A percentile compares a stretch with the other conserved stretches of the same genome.
Evolutionary conservation across 2,113 vertebrate species (phyloP).

Genomic region (Brienomyrus brachyistius): DNA sequence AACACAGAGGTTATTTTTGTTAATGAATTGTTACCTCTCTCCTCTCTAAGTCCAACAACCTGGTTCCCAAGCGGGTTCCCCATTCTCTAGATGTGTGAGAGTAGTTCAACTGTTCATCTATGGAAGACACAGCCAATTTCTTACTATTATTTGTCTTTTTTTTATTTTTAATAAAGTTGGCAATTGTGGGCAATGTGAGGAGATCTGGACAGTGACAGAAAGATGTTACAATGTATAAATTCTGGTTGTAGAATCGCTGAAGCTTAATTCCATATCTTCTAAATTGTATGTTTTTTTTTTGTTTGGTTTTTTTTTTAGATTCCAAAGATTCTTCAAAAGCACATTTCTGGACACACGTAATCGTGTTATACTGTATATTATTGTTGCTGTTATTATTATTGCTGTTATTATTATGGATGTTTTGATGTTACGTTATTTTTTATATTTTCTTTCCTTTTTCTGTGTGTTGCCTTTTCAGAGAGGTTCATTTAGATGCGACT

Average conservation of each 20-base stretch:
- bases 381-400: constrained; percentile 13
- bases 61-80: neutral
- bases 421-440: neutral
- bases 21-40: neutral
- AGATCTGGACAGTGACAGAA: neutral
- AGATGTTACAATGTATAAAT: constrained; percentile 4
- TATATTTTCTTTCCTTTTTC: neutral
- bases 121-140: neutral
- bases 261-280: constrained; percentile 12
- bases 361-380: constrained; percentile 11
- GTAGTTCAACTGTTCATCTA: neutral
- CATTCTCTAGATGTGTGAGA: neutral
- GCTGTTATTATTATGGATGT: neutral
- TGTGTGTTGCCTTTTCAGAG: constrained; percentile 13
- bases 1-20: constrained; percentile 14
- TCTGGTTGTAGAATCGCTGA: neutral
- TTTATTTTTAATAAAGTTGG: neutral
- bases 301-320: neutral
- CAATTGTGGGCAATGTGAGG: neutral
- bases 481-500: neutral
- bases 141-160: neutral
- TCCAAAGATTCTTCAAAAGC: constrained; percentile 25
- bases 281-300: neutral
- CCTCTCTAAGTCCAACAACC: neutral
- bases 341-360: constrained; percentile 11